Percentiles rank a stretch among this genome's conserved stretches.
phyloP scores from a whole-genome alignment of 2,888 invertebrate genomes.

The Hypomecis atomaria region DNA sequence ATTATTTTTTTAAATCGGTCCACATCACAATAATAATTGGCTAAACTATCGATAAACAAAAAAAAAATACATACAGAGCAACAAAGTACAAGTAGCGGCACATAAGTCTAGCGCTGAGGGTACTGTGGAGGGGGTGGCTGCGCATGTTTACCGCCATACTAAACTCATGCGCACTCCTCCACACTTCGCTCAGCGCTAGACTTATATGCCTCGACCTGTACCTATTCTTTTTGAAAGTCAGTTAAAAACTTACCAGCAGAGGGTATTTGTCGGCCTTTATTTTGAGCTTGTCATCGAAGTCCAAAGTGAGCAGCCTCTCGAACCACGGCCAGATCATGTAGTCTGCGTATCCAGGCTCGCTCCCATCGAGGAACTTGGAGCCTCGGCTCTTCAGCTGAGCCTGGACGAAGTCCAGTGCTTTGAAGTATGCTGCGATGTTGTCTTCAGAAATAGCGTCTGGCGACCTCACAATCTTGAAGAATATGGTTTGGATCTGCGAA shows the following conservation, averaged over 20 bases:
- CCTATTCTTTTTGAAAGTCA: too few relatives aligned
- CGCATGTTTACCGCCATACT: too few relatives aligned
- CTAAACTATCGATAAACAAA: too few relatives aligned
- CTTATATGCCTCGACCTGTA: too few relatives aligned
- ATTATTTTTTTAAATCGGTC: too few relatives aligned
- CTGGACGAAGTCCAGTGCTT: constrained; percentile 86
- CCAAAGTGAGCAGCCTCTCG: constrained; percentile 84
- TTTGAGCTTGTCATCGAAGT: constrained; percentile 72
- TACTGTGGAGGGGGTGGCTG: too few relatives aligned
- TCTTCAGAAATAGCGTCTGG: constrained; percentile 62
- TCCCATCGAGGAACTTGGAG: constrained; percentile 86
- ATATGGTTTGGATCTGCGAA: constrained; percentile 60
- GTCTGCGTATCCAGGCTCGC: constrained; percentile 90
- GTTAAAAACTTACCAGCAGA: constrained; percentile 62
- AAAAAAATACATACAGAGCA: too few relatives aligned
- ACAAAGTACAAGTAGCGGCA: too few relatives aligned
- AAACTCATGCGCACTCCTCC: too few relatives aligned
- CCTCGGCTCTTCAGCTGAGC: constrained; percentile 85
- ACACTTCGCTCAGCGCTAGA: too few relatives aligned
- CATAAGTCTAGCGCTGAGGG: too few relatives aligned
- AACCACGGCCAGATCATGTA: constrained; percentile 96
- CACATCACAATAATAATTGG: too few relatives aligned
- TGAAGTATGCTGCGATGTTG: constrained; percentile 52
- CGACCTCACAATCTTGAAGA: constrained; percentile 53
- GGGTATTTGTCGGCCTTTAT: constrained; percentile 84